Conservation (phyloP, 2,113 vertebrate genomes). For the Leptocoma aspasia region DNA sequence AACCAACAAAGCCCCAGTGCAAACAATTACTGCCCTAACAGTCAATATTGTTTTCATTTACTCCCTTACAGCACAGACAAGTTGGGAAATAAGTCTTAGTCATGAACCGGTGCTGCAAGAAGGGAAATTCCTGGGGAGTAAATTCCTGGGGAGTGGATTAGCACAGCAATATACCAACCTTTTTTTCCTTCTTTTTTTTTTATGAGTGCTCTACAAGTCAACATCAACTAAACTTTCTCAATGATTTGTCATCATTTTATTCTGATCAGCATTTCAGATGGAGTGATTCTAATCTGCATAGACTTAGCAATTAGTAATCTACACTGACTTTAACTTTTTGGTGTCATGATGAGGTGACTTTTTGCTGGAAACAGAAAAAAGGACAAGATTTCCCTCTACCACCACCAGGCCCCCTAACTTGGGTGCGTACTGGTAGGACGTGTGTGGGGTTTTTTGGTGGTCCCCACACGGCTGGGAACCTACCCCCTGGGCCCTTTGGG, state of each 20-base stretch:
- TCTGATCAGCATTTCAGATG: not conserved
- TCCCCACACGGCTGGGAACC: too few relatives aligned
- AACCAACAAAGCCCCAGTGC: not conserved
- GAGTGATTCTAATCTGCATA: rapidly evolving
- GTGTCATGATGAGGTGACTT: not conserved
- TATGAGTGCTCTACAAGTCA: not conserved
- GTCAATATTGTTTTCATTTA: conserved; percentile 5
- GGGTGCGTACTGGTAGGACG: not conserved
- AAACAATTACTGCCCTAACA: not conserved
- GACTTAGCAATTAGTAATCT: too few relatives aligned
- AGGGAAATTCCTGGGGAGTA: conserved; percentile 29
- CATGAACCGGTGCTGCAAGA: not conserved
- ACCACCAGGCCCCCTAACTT: too few relatives aligned
- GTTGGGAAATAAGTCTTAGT: conserved; percentile 11
- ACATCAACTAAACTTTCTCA: not conserved
- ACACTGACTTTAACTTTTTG: not conserved
- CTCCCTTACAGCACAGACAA: not conserved
- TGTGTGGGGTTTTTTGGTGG: too few relatives aligned
- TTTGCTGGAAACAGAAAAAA: not conserved
- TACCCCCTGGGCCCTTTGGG: too few relatives aligned
- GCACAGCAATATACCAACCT: not conserved
- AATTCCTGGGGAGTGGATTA: too few relatives aligned
- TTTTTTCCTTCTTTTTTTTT: not conserved
- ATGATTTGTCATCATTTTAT: not conserved
- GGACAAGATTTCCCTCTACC: not conserved